A percentile compares a stretch with the other conserved stretches of the same genome.
These are phyloP conservation scores for human DNA, from an alignment of 2,113 vertebrate genomes.

Conservation along the genomic window GRCh38 chr17:41393001-41393500, in stretches of 20 bases:
- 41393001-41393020: background rate
- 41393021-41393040: background rate
- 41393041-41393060: background rate
- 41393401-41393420: background rate
- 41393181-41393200: background rate
- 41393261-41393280: background rate
- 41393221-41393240: background rate
- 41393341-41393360: background rate
- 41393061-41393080: background rate
- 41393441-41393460: background rate
- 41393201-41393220: background rate
- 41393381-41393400: background rate
- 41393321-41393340: background rate
- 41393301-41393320: background rate
- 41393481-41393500: background rate
- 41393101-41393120: background rate
- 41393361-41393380: background rate
- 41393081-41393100: background rate
- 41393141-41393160: background rate
- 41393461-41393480: background rate
- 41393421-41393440: background rate
- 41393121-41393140: background rate
- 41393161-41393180: background rate
- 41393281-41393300: fast-evolving
- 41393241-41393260: background rate